Conservation (phyloP, 1,140 invertebrate genomes). For the Drosophila aff. region DNA sequence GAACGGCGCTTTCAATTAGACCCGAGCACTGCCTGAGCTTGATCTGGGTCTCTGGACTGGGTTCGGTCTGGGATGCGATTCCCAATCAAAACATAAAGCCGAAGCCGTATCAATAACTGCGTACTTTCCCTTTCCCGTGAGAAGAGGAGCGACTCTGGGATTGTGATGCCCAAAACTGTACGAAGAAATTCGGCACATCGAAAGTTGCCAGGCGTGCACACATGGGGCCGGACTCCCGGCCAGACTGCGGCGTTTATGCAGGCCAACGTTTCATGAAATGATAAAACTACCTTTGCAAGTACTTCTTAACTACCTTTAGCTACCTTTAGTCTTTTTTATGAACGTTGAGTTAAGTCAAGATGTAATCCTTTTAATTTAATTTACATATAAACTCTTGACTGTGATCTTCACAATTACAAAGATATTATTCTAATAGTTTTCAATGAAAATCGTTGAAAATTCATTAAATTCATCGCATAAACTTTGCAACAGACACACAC, state of each 20-base stretch:
- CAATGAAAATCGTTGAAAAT: too few relatives aligned
- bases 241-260: constrained; percentile 6
- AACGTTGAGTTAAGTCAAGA: not conserved
- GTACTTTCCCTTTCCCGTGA: constrained; percentile 79
- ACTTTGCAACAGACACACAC: constrained; percentile 13
- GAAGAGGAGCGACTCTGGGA: constrained; percentile 26
- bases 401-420: too few relatives aligned
- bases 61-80: constrained; percentile 14
- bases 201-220: constrained; percentile 62
- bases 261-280: not conserved
- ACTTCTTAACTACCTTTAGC: not conserved
- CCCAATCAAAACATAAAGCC: constrained; percentile 46
- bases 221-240: constrained; percentile 10
- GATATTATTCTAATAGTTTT: too few relatives aligned
- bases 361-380: not conserved
- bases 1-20: constrained; percentile 69
- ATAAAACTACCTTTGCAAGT: not conserved
- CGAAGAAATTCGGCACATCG: constrained; percentile 81
- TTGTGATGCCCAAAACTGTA: constrained; percentile 62
- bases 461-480: not conserved
- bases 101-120: constrained; percentile 74
- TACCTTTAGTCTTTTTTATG: not conserved
- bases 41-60: not conserved
- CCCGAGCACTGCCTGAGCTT: constrained; percentile 22
- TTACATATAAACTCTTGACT: too few relatives aligned